Evolutionary conservation across 2,888 invertebrate species (phyloP).

Genomic region (Drosophila koepferae): DNA sequence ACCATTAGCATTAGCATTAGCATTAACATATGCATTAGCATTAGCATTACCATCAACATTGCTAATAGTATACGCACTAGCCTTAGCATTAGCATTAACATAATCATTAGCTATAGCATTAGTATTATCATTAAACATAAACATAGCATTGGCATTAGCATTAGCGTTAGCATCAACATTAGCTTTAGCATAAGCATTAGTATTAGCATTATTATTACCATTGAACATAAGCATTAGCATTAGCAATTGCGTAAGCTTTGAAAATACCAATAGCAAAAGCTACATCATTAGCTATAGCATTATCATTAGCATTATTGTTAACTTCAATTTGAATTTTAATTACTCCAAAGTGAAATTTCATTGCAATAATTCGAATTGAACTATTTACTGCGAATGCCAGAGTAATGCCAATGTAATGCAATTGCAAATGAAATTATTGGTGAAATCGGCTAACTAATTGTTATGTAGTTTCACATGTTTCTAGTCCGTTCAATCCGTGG

Average conservation of each 20-base stretch:
- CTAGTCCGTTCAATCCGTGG: not conserved
- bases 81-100: not conserved
- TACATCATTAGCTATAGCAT: no score
- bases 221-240: no score
- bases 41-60: not conserved
- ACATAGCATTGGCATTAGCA: not conserved
- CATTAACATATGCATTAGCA: not conserved
- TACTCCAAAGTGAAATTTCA: not conserved
- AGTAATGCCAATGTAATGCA: not conserved
- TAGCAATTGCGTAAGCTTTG: no score
- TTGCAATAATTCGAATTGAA: not conserved
- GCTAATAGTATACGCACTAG: not conserved
- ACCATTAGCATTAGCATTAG: not conserved
- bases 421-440: not conserved
- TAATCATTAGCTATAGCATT: not conserved
- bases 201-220: no score
- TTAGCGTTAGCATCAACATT: no score
- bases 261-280: no score
- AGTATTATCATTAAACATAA: no score
- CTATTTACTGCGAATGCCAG: not conserved
- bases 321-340: no score
- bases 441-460: not conserved
- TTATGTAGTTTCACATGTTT: conserved; percentile 8
- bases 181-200: no score
- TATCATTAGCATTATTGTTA: not conserved